A percentile compares a stretch with the other conserved stretches of the same genome.
Conservation (phyloP, 2,113 vertebrate species). For the Malurus cyaneus region DNA sequence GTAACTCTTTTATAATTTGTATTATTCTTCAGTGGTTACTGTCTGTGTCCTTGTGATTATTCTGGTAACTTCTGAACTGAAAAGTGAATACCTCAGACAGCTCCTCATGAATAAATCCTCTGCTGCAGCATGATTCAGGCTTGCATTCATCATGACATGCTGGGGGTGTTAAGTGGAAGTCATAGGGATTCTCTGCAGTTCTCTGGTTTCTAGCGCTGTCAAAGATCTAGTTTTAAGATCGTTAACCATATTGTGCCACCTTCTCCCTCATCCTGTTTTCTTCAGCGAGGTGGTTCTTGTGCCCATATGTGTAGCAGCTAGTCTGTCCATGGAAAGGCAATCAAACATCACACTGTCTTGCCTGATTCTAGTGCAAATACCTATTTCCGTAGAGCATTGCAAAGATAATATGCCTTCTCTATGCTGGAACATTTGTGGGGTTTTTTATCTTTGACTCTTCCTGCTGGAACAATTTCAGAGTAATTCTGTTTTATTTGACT, state of each 20-base stretch:
- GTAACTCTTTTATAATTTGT: neutral
- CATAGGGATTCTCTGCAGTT: neutral
- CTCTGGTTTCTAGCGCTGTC: neutral
- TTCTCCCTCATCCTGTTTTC: neutral
- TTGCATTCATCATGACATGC: neutral
- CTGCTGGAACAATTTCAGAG: neutral
- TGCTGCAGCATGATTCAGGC: neutral
- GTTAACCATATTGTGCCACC: neutral
- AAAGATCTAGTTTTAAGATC: neutral
- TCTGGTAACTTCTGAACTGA: neutral
- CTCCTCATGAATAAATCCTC: neutral
- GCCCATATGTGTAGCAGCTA: fast-evolving
- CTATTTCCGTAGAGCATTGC: neutral
- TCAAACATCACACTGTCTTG: neutral
- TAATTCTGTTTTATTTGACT: neutral
- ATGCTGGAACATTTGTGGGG: neutral
- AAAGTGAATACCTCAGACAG: neutral
- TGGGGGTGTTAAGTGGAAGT: neutral
- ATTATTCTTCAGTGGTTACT: neutral
- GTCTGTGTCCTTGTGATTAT: neutral
- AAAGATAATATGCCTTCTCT: neutral
- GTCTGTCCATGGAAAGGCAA: neutral
- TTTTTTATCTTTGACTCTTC: neutral
- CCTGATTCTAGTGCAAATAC: neutral
- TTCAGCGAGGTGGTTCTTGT: neutral